A percentile compares a stretch with the other conserved stretches of the same genome.
Evolutionary conservation across 1,140 invertebrate species (phyloP).

Genomic region (Solenopsis fugax): DNA sequence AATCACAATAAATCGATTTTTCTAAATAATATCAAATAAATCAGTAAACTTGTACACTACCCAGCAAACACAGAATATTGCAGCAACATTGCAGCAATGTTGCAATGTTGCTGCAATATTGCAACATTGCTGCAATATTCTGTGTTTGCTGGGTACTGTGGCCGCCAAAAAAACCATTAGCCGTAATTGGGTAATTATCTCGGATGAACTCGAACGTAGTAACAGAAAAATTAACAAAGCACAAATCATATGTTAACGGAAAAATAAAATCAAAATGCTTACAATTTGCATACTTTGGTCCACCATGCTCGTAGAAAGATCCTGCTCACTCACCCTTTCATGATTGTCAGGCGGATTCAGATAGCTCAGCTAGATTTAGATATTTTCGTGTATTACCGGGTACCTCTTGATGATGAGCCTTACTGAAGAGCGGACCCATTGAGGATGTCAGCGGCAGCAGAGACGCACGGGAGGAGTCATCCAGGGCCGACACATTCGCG

Average conservation of each 20-base stretch:
- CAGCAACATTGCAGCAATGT: no score
- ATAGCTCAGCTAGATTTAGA: no score
- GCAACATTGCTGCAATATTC: no score
- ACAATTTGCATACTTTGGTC: constrained; percentile 88
- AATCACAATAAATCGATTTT: background rate
- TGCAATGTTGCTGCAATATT: no score
- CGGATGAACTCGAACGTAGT: constrained; percentile 80
- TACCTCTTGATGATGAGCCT: no score
- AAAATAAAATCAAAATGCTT: constrained; percentile 87
- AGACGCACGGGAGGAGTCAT: no score
- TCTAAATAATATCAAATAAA: constrained; percentile 36
- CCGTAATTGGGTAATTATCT: constrained; percentile 80
- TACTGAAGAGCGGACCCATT: no score
- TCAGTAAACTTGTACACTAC: constrained; percentile 61
- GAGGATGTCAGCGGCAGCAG: no score
- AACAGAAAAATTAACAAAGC: constrained; percentile 79
- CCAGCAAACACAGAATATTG: no score
- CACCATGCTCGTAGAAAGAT: constrained; percentile 86
- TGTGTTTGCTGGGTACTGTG: no score
- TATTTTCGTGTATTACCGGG: no score
- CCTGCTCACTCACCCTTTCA: constrained; percentile 95
- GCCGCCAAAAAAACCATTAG: constrained; percentile 35
- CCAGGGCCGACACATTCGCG: no score
- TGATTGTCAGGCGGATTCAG: constrained; percentile 97
- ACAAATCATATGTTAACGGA: constrained; percentile 76